Base-by-base conservation (phyloP, 2,113 vertebrate species). In the Ahaetulla prasina region DNA sequence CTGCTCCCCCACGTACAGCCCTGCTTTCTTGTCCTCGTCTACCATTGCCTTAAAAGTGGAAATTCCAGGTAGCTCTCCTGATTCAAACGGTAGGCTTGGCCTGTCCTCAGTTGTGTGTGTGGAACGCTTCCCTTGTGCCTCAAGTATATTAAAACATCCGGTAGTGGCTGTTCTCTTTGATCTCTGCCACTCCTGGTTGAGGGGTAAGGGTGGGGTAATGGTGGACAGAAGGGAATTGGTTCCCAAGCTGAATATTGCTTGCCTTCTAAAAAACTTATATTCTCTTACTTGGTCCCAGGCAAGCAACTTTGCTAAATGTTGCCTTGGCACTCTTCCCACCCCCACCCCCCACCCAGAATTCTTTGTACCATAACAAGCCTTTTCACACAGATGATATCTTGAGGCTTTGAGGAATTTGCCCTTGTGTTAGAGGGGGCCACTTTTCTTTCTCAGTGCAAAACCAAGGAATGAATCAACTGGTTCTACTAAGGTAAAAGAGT, bases 281-380 rank as follows among this genome's bases (percentile, higher is more conserved):
- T 68, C 12, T 74, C 39, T 20, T 16, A 10, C 55, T 60, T 23
- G 16, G 87, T 54, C 60, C 3, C 45, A 23, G 52, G n/a, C 88
- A 1, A 18, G 39, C 1, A 14, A 25, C 9, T 52, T 27, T 43
- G 25, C 12, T 53, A 27, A n/a, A 39, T 4, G 1, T 43, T 88
- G 35, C 14, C 3, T 4, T 8, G 0, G 39, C 12, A 6, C 49
- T 0, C 1, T 16, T 18, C n/a, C 18, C n/a, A n/a, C n/a, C 5
- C 45, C 45, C 45, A 45, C 4, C 45, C 45, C 45, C 3, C 45
- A 45, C 45, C 45, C 3, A 30, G 91, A 49, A 85, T 68, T 30
- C 25, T 12, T 43, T 49, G 87, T 85, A 20, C 91, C 3, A 12
- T 3, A 27, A 45, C 39, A 85, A 85, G 52, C 91, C 10, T 3